Evolutionary conservation across 2,113 vertebrate species (phyloP).

Genomic region (Anolis carolinensis): DNA sequence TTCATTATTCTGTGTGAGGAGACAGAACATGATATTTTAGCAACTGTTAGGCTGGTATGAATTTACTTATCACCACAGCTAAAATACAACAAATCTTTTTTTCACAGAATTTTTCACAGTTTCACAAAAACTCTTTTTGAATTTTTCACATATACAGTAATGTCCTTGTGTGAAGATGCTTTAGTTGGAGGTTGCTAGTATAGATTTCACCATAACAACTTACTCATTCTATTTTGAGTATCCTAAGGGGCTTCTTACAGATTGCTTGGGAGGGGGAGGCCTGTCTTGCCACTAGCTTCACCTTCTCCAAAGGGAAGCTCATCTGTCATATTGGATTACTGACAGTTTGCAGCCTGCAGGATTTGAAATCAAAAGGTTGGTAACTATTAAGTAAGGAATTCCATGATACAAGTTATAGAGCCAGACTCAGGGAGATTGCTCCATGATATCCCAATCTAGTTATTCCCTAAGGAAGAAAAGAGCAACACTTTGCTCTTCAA

Average conservation of each 20-base stretch:
- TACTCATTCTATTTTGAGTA: neutral
- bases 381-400: neutral
- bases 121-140: no score
- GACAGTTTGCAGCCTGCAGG: neutral
- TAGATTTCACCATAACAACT: neutral
- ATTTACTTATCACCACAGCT: conserved; percentile 14
- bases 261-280: neutral
- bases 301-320: neutral
- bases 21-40: conserved; percentile 13
- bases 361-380: neutral
- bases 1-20: neutral
- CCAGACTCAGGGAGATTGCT: neutral
- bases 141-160: conserved; percentile 7
- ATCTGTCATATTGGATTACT: neutral
- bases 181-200: neutral
- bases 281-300: neutral
- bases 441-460: neutral
- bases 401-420: neutral
- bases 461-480: no score
- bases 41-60: neutral
- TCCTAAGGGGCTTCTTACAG: neutral
- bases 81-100: neutral
- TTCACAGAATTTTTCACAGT: no score
- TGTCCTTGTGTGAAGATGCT: neutral
- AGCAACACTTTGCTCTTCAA: neutral